Evolutionary conservation across 1,140 invertebrate genomes (phyloP).

Genomic region (Cyphomyrmex costatus): DNA sequence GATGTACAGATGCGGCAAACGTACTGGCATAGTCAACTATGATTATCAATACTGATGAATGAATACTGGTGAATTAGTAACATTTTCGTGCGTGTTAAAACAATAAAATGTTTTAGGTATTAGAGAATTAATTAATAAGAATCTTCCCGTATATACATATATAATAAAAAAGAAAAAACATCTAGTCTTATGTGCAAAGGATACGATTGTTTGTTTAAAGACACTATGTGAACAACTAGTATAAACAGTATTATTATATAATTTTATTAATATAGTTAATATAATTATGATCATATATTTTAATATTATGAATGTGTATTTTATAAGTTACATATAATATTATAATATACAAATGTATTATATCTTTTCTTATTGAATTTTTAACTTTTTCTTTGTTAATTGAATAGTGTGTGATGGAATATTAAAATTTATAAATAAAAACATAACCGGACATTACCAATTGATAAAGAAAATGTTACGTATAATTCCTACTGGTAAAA

Average conservation of each 20-base stretch:
- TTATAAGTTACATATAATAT: conserved; percentile 30
- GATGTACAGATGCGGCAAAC: conserved; percentile 92
- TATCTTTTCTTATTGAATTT: neutral
- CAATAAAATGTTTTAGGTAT: neutral
- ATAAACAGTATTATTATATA: conserved; percentile 38
- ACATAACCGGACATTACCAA: neutral
- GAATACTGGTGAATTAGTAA: neutral
- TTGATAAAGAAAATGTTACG: neutral
- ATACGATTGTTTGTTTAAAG: neutral
- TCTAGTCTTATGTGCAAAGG: conserved; percentile 31
- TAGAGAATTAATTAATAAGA: neutral
- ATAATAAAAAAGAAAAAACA: neutral
- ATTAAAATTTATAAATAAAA: neutral
- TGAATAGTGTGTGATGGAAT: conserved; percentile 2
- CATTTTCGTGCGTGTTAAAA: neutral
- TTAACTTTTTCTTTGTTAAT: neutral
- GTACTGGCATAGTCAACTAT: conserved; percentile 53
- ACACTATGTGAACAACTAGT: neutral
- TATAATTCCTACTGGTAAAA: neutral
- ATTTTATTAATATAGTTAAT: neutral
- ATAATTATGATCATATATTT: neutral
- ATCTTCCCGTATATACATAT: neutral
- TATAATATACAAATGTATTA: neutral
- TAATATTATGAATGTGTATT: conserved; percentile 10
- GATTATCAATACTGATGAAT: conserved; percentile 37